Percentiles rank a stretch among this genome's conserved stretches.
Evolutionary conservation across 2,113 vertebrate genomes (phyloP).

Genomic region (Ceyx margarethae): DNA sequence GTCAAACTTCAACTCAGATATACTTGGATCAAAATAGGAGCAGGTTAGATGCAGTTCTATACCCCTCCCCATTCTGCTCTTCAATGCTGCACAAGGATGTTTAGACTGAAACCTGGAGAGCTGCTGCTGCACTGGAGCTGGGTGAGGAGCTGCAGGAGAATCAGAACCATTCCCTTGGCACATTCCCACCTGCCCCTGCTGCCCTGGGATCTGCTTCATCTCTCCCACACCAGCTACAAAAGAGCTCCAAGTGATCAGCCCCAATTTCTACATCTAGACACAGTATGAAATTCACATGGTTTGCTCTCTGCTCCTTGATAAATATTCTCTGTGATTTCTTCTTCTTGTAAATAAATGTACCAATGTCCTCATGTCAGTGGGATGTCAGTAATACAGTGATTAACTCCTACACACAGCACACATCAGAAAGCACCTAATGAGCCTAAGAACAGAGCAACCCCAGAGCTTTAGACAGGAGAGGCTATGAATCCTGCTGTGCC

Average conservation of each 20-base stretch:
- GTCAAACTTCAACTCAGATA: not conserved
- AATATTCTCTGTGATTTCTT: not conserved
- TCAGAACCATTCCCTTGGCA: accelerated
- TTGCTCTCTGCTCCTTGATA: not conserved
- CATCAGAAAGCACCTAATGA: not conserved
- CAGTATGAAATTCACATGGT: not conserved
- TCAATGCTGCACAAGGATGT: not conserved
- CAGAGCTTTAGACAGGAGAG: not conserved
- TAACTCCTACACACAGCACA: not conserved
- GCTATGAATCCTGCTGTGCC: not conserved
- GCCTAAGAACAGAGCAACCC: not conserved
- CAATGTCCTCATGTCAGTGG: not conserved
- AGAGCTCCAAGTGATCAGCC: not conserved
- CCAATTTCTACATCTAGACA: not conserved
- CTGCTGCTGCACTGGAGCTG: not conserved
- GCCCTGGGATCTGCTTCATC: not conserved
- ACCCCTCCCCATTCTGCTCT: not conserved
- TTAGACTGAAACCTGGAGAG: not conserved
- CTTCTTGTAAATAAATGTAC: not conserved
- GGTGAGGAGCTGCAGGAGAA: not conserved
- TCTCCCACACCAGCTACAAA: not conserved
- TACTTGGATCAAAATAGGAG: not conserved
- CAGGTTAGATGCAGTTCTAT: not conserved
- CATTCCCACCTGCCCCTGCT: accelerated
- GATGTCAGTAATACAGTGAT: not conserved